Evolutionary conservation across 2,113 vertebrate genomes (phyloP), one percentile per base, ranked within the genome.

Genomic region (Hepsetus odoe): DNA sequence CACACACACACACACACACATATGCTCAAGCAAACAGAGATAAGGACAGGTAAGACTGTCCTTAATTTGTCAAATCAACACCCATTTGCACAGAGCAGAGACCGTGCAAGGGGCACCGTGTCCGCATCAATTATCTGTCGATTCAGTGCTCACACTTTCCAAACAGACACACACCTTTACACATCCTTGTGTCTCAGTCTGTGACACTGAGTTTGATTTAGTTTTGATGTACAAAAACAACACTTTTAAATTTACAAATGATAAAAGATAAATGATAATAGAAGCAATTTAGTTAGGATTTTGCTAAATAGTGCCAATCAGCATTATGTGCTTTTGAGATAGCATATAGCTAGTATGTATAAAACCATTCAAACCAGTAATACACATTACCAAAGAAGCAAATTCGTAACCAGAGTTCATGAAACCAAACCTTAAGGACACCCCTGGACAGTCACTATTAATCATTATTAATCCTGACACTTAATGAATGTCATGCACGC

Each of bases 1-100:
- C n/a, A n/a, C n/a, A n/a, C 22, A 59, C 33, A 82, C 80, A 83
- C 77, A 80, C 65, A 16, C 51, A 53, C 42, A 56, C 72, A 84
- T 61, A 79, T 59, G 66, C 65, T 67, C 10, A 46, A 2, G n/a
- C 44, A 51, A 20, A 64, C 73, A 66, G 28, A 67, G 66, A 80
- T 64, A 74, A 46, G 56, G 32, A 66, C n/a, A 67, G 66, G 76
- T 64, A 74, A 46, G 56, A 46, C 26, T 40, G n/a, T 24, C 72
- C 49, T 51, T 12, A 51, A 65, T 20, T 53, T 51, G n/a, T 53
- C 28, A 26, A 75, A 75, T 75, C 73, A 51, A 32, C 59, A 65
- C 33, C 22, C 24, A 49, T 46, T 33, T 8, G 9, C 28, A 5
- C 7, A 26, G 53, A 20, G 2, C 33, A 73, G 71, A 61, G 32